Percentiles rank a stretch among this genome's conserved stretches.
Conservation (phyloP, 2,113 vertebrate genomes). For the Apodemus sylvaticus region DNA sequence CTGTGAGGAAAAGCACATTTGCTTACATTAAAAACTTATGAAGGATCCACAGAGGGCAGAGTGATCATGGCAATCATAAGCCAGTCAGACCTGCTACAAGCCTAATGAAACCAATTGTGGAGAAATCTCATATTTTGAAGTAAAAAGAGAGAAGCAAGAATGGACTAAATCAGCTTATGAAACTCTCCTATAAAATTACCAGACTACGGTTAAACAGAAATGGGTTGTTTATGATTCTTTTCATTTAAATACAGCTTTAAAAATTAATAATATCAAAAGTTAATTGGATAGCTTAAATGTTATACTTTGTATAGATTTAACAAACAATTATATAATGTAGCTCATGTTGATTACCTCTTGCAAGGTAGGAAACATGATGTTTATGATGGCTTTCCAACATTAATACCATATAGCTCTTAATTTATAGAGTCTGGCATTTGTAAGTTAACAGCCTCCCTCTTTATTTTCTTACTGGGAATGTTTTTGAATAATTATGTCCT, state of each 20-base stretch:
- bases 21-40: neutral
- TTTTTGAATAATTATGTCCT: neutral
- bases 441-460: neutral
- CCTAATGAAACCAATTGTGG: neutral
- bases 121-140: neutral
- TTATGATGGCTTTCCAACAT: neutral
- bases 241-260: neutral
- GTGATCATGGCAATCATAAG: neutral
- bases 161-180: neutral
- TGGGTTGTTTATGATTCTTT: neutral
- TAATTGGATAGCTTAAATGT: neutral
- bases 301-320: neutral
- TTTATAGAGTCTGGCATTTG: neutral
- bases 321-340: neutral
- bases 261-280: neutral
- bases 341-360: neutral
- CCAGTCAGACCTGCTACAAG: neutral
- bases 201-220: no score
- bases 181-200: neutral
- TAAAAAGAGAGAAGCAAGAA: neutral
- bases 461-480: neutral
- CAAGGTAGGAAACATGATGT: neutral
- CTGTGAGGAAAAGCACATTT: neutral
- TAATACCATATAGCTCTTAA: neutral
- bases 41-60: conserved; percentile 3